Evolutionary conservation across 2,113 vertebrate genomes (phyloP), one percentile per base, ranked within the genome.

Genomic region (Pseudorasbora parva): DNA sequence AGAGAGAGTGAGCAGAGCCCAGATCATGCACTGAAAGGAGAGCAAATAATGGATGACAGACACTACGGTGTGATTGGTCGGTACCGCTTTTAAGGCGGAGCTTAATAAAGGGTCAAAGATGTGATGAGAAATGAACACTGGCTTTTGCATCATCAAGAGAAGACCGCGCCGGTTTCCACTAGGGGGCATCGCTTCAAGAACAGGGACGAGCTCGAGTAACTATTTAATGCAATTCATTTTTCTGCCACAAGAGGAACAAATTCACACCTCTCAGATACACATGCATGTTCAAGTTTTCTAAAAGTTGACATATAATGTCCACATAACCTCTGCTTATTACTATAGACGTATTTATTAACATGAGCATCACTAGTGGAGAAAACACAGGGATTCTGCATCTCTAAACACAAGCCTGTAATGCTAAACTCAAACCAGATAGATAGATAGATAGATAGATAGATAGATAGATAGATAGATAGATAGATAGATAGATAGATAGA

Each of bases 231-330:
- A 64, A 76, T 54, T 64, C 11, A 11, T 23, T 54, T 37, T 60
- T 83, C 33, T 47, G 21, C 72, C 81, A 76, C 57, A 64, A 64
- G 81, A 51, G 71, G 71, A 27, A 62, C 81, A 12, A 21, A 75
- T 43, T 54, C 25, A 60, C 17, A 47, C 19, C 54, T 43, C 12
- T 41, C 37, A 23, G 9, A 30, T 6, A 0, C 72, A 57, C 33
- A 8, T 19, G 9, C 72, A 56, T 57, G 51, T 23, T n/a, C 21
- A 17, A 17, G 17, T 51, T 15, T n/a, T 17, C 4, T 49, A 49
- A 49, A 15, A 15, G 47, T 49, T 49, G 14, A 5, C 47, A 57
- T 17, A 1, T 12, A 30, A 3, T 41, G 21, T 25, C n/a, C 0
- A 23, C 6, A n/a, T 41, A 77, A 69, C 37, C 17, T 69, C 10